These are phyloP conservation scores for Danaus chrysippus DNA, from an alignment of 2,888 invertebrate genomes.

Conservation along the genomic window DNA sequence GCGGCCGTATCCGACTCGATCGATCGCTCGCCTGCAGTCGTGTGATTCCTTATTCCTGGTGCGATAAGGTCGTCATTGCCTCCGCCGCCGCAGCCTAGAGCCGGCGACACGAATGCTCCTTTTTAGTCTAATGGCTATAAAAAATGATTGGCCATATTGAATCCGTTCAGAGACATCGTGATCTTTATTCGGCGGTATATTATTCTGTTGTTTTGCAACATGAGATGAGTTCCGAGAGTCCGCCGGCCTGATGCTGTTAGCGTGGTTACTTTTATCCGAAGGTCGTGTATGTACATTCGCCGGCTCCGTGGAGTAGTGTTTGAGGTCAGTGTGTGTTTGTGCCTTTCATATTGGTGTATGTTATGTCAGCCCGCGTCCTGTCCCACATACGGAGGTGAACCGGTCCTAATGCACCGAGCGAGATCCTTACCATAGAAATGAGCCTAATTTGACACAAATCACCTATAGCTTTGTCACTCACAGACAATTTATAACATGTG, in stretches of 20 bases:
- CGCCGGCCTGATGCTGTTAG: too few relatives aligned
- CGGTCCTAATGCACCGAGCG: slow-evolving; percentile 36
- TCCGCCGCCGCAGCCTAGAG: slow-evolving; percentile 50
- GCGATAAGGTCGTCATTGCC: slow-evolving; percentile 36
- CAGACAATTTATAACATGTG: not conserved
- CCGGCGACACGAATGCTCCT: slow-evolving; percentile 70
- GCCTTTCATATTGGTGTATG: slow-evolving; percentile 29
- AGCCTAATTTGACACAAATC: not conserved
- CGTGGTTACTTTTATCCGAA: too few relatives aligned
- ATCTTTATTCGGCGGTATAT: slow-evolving; percentile 6
- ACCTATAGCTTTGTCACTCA: not conserved
- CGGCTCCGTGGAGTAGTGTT: not conserved
- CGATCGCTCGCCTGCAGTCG: slow-evolving; percentile 31
- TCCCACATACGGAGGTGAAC: slow-evolving; percentile 69
- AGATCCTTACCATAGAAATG: slow-evolving; percentile 15
- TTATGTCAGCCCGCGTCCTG: slow-evolving; percentile 58
- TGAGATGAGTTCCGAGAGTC: not conserved
- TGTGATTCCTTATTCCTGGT: slow-evolving; percentile 19
- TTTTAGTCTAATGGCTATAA: slow-evolving; percentile 67
- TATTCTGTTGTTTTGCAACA: slow-evolving; percentile 2
- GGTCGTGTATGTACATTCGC: too few relatives aligned
- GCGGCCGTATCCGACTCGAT: slow-evolving; percentile 20
- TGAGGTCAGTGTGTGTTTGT: slow-evolving; percentile 25
- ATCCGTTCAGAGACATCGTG: slow-evolving; percentile 27
- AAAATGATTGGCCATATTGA: slow-evolving; percentile 36